These are phyloP conservation scores for Schizothorax lantsangensis DNA, from an alignment of 2,797 vertebrate genomes.

Conservation along the genomic window DNA sequence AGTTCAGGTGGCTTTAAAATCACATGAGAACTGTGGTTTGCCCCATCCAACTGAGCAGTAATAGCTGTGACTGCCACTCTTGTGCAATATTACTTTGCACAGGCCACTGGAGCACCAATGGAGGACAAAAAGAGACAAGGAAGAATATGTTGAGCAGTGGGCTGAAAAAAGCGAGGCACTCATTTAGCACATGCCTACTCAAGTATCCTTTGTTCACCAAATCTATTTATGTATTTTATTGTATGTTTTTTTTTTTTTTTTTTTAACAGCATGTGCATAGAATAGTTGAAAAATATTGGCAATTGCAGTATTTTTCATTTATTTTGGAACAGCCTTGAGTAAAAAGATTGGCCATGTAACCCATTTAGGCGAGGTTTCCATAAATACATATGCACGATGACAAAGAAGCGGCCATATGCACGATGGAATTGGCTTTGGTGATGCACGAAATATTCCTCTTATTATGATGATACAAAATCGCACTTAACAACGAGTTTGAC, in stretches of 20 bases:
- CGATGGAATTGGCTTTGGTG: conserved; percentile 48
- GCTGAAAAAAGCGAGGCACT: conserved; percentile 39
- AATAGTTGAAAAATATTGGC: conserved; percentile 6
- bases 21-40: neutral
- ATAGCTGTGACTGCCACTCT: neutral
- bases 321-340: neutral
- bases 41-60: conserved; percentile 9
- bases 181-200: conserved; percentile 49
- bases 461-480: conserved; percentile 79
- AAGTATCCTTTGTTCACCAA: conserved; percentile 38
- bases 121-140: neutral
- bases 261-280: neutral
- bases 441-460: conserved; percentile 71
- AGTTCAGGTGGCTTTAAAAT: conserved; percentile 6
- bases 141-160: conserved; percentile 29
- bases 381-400: conserved; percentile 37
- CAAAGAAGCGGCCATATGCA: conserved; percentile 51
- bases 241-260: neutral
- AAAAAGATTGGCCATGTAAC: conserved; percentile 10
- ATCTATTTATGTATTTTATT: conserved; percentile 19
- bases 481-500: conserved; percentile 78
- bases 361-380: conserved; percentile 10
- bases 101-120: conserved; percentile 22
- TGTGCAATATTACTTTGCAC: neutral
- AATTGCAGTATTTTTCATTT: conserved; percentile 8